phyloP scores from a whole-genome alignment of 2,888 invertebrate species.

The Drosophila villosipedis region DNA sequence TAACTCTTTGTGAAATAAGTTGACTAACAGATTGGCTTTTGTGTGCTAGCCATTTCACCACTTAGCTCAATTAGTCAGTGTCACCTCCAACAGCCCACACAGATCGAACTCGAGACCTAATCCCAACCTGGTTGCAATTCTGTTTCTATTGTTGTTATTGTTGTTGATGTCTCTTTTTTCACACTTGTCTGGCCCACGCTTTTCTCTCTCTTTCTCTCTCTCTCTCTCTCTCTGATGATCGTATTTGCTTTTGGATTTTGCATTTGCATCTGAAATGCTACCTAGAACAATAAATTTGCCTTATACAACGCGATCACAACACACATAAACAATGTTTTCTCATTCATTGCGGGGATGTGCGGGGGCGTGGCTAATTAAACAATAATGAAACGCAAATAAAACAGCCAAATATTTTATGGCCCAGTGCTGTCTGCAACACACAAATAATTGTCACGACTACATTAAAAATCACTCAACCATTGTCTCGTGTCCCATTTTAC shows the following conservation, averaged over 20 bases:
- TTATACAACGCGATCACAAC: slow-evolving; percentile 24
- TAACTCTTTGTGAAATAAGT: not conserved
- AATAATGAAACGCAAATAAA: slow-evolving; percentile 76
- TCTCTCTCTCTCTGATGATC: not conserved
- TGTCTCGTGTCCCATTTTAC: slow-evolving; percentile 73
- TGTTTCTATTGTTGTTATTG: not conserved
- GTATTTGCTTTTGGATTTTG: slow-evolving; percentile 14
- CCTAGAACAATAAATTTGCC: slow-evolving; percentile 63
- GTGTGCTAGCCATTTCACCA: slow-evolving; percentile 28
- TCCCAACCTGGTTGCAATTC: slow-evolving; percentile 23
- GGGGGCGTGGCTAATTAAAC: slow-evolving; percentile 55
- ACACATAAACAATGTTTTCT: slow-evolving; percentile 28
- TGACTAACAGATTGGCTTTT: not conserved
- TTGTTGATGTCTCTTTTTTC: slow-evolving; percentile 15
- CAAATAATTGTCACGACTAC: slow-evolving; percentile 77
- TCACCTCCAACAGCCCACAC: slow-evolving; percentile 22
- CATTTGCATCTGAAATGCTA: slow-evolving; percentile 38
- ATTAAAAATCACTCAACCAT: slow-evolving; percentile 80
- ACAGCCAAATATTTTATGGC: slow-evolving; percentile 70
- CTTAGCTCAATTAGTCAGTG: slow-evolving; percentile 18
- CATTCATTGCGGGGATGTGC: slow-evolving; percentile 8
- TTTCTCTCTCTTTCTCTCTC: not conserved
- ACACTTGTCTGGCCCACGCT: slow-evolving; percentile 33
- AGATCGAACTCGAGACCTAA: slow-evolving; percentile 2
- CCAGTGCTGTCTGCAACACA: slow-evolving; percentile 46